Percentiles rank a stretch among this genome's conserved stretches.
Conservation (phyloP, 2,113 vertebrate genomes). For the Tylochromis polylepis region DNA sequence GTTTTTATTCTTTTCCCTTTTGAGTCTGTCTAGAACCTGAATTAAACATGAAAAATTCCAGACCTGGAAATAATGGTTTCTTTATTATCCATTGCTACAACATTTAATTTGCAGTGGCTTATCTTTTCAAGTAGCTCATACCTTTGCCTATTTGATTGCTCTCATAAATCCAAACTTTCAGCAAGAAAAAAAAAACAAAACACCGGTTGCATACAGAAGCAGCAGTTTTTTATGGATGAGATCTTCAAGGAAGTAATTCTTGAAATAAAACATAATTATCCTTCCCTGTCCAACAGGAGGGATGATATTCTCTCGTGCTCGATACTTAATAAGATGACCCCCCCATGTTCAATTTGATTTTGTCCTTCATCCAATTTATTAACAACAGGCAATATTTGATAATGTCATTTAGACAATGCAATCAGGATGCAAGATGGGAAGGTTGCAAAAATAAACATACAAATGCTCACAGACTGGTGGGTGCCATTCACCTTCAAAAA, state of each 20-base stretch:
- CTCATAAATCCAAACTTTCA: slow-evolving; percentile 11
- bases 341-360: slow-evolving; percentile 19
- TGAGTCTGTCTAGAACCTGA: background rate
- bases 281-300: background rate
- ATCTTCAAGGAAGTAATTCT: background rate
- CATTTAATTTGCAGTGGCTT: background rate
- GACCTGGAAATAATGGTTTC: background rate
- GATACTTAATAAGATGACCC: slow-evolving; percentile 15
- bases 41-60: background rate
- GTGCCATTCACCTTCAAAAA: background rate
- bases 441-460: background rate
- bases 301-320: background rate
- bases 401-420: slow-evolving; percentile 26
- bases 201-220: background rate
- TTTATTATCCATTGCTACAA: background rate
- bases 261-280: slow-evolving; percentile 18
- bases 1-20: background rate
- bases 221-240: background rate
- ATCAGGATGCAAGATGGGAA: slow-evolving; percentile 7
- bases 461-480: background rate
- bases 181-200: background rate
- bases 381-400: slow-evolving; percentile 35
- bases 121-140: background rate
- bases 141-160: background rate
- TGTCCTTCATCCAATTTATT: slow-evolving; percentile 24